Percentiles rank a stretch among this genome's conserved stretches.
Evolutionary conservation across 2,888 invertebrate species (phyloP).

Genomic region (Polydrusus pterygomalis): DNA sequence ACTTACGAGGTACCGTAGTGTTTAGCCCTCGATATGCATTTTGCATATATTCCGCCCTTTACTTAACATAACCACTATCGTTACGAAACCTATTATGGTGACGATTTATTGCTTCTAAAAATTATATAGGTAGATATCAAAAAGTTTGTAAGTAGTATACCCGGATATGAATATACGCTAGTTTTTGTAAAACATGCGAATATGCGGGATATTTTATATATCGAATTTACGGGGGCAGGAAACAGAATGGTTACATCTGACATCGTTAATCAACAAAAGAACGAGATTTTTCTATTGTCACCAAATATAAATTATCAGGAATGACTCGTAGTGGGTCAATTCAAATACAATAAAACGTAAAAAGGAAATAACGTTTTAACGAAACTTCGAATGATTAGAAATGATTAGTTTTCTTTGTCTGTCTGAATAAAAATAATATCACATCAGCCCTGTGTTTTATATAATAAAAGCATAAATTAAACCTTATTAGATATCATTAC

Average conservation of each 20-base stretch:
- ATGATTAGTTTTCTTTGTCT: constrained; percentile 35
- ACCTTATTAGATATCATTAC: background rate
- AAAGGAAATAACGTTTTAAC: constrained; percentile 65
- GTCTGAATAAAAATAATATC: constrained; percentile 33
- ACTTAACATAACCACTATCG: no score
- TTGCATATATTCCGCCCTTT: no score
- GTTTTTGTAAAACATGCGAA: constrained; percentile 46
- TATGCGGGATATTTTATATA: constrained; percentile 60
- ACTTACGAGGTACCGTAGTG: no score
- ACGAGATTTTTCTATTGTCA: constrained; percentile 51
- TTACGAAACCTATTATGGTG: no score
- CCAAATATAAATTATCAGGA: constrained; percentile 36
- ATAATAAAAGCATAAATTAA: constrained; percentile 8
- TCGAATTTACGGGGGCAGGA: constrained; percentile 66
- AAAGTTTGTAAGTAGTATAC: constrained; percentile 34
- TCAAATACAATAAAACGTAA: constrained; percentile 62
- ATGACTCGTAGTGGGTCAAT: constrained; percentile 37
- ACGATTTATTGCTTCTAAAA: background rate
- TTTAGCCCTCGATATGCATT: no score
- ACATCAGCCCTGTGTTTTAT: constrained; percentile 28
- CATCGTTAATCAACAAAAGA: constrained; percentile 54
- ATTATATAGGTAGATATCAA: background rate
- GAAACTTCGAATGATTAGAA: constrained; percentile 57
- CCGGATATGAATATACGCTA: constrained; percentile 37
- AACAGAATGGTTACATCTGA: constrained; percentile 53